Evolutionary conservation across 2,888 invertebrate genomes (phyloP).

Genomic region (Stenodera caucasica): DNA sequence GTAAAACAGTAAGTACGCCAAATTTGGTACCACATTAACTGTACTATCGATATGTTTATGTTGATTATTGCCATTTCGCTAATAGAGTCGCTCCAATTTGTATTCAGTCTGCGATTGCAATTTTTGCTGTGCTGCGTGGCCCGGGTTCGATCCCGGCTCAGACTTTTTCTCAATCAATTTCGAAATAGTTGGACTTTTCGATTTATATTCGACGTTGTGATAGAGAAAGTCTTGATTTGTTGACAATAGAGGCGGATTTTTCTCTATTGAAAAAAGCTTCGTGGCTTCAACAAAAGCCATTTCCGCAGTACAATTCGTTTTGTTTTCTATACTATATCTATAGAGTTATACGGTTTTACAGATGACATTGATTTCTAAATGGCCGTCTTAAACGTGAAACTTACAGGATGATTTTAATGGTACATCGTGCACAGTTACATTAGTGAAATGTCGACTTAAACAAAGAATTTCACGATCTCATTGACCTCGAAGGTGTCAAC

Average conservation of each 20-base stretch:
- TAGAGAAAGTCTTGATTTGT: background rate
- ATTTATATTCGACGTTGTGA: background rate
- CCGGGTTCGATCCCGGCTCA: no score
- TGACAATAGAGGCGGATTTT: background rate
- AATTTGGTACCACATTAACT: constrained; percentile 11
- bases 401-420: constrained; percentile 21
- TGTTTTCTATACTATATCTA: background rate
- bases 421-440: constrained; percentile 24
- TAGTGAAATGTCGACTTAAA: constrained; percentile 22
- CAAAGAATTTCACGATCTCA: constrained; percentile 31
- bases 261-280: no score
- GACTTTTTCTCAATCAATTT: no score
- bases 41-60: constrained; percentile 4
- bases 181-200: no score
- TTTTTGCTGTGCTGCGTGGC: no score
- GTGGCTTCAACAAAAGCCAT: constrained; percentile 2
- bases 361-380: constrained; percentile 15
- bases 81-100: constrained; percentile 1
- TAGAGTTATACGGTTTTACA: background rate
- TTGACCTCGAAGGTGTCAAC: constrained; percentile 33
- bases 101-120: background rate
- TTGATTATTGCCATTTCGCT: background rate
- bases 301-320: background rate
- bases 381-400: constrained; percentile 11
- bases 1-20: background rate